Evolutionary conservation across 2,113 vertebrate genomes (phyloP).

Genomic region (Ariopsis seemanni): DNA sequence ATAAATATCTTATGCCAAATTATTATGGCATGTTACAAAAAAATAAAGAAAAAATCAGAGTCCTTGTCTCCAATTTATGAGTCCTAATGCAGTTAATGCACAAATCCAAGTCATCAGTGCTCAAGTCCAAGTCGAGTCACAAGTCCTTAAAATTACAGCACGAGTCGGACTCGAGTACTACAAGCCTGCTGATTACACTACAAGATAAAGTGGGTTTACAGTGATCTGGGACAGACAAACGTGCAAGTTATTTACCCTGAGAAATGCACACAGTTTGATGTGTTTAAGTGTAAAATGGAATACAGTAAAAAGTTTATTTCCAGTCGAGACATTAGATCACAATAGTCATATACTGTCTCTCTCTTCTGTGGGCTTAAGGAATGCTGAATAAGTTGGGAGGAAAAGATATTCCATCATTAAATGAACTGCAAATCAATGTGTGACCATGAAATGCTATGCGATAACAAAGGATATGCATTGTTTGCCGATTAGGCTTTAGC

Average conservation of each 20-base stretch:
- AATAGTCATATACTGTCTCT: neutral
- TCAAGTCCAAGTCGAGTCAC: too few relatives aligned
- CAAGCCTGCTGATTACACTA: neutral
- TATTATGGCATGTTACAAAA: too few relatives aligned
- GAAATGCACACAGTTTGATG: neutral
- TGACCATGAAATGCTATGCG: neutral
- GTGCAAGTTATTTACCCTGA: neutral
- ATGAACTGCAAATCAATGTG: neutral
- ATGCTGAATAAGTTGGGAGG: neutral
- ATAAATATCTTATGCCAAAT: too few relatives aligned
- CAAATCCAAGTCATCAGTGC: too few relatives aligned
- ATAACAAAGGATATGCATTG: neutral
- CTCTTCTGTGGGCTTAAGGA: neutral
- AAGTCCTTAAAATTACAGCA: too few relatives aligned
- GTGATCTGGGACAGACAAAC: neutral
- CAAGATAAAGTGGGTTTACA: neutral
- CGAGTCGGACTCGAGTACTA: too few relatives aligned
- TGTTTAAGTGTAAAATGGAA: neutral
- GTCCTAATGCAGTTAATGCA: too few relatives aligned
- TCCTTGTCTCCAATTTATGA: too few relatives aligned
- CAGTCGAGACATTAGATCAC: neutral
- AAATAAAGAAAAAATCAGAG: too few relatives aligned
- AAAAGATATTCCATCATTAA: neutral
- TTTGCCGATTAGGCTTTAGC: neutral
- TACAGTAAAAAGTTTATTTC: neutral